Percentiles rank a stretch among this genome's conserved stretches.
phyloP scores from a whole-genome alignment of 2,888 invertebrate species.

The Tipula lateralis region DNA sequence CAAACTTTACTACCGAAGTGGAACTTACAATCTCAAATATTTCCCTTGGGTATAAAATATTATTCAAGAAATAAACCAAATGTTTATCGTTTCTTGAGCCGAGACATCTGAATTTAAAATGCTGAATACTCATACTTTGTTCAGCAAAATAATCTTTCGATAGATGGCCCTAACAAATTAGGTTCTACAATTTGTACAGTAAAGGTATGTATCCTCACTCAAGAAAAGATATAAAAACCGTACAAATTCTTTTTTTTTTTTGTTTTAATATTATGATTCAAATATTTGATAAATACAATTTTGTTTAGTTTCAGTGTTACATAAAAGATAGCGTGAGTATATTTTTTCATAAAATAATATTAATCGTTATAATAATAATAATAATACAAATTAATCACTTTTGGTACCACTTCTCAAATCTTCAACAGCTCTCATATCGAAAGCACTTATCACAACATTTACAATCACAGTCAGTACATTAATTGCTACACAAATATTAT shows the following conservation, averaged over 20 bases:
- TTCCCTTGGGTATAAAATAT: too few species aligned
- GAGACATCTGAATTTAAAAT: too few species aligned
- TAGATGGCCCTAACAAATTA: background rate
- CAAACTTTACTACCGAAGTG: too few species aligned
- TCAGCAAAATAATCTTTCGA: background rate
- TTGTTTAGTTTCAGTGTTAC: background rate
- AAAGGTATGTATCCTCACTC: background rate
- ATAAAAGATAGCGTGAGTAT: background rate
- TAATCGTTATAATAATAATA: background rate
- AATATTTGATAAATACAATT: background rate
- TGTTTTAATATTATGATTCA: background rate
- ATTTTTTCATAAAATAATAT: background rate
- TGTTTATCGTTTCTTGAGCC: too few species aligned
- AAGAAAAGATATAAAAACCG: background rate
- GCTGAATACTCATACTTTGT: too few species aligned
- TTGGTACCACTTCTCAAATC: background rate
- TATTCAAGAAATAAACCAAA: too few species aligned
- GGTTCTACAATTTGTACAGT: too few species aligned
- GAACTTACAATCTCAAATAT: too few species aligned
- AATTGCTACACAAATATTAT: slow-evolving; percentile 34
- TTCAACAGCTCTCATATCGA: slow-evolving; percentile 34
- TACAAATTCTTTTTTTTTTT: background rate
- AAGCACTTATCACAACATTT: slow-evolving; percentile 35
- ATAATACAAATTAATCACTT: background rate
- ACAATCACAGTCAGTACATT: slow-evolving; percentile 33